A percentile compares a stretch with the other conserved stretches of the same genome.
phyloP scores from a whole-genome alignment of 2,888 invertebrate species.

The Nowickia ferox region DNA sequence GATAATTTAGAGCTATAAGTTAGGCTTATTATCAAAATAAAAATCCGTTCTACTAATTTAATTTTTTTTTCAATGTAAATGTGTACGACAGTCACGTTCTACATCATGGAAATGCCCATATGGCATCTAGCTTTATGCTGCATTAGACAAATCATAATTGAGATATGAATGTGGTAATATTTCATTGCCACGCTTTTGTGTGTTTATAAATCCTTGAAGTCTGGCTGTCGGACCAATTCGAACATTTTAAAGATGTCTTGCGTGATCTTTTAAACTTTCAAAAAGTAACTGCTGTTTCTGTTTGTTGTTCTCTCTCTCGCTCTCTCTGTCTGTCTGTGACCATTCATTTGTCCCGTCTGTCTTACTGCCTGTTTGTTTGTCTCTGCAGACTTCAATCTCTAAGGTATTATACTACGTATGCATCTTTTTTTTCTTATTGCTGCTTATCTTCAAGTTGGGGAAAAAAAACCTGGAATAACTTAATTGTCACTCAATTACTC shows the following conservation, averaged over 20 bases:
- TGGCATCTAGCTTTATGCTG: background rate
- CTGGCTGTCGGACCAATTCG: background rate
- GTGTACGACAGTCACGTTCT: background rate
- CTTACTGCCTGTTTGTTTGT: constrained; percentile 13
- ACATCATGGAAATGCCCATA: background rate
- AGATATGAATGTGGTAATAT: constrained; percentile 82
- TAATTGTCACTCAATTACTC: constrained; percentile 83
- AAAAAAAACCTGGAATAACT: constrained; percentile 77
- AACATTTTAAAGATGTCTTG: constrained; percentile 2
- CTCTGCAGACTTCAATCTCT: constrained; percentile 59
- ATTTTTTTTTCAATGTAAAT: no score
- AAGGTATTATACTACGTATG: constrained; percentile 42
- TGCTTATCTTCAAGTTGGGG: constrained; percentile 10
- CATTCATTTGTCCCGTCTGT: background rate
- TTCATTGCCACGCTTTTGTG: constrained; percentile 76
- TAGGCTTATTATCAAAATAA: no score
- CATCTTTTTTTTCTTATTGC: background rate
- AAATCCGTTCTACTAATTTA: no score
- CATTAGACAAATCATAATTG: constrained; percentile 77
- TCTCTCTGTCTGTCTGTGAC: background rate
- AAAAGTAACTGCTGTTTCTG: constrained; percentile 40
- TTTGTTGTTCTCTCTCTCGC: background rate
- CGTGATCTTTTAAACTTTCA: constrained; percentile 60
- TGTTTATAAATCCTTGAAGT: constrained; percentile 4
- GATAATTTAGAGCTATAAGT: no score